Base-by-base conservation (phyloP, 2,888 invertebrate genomes). In the Brachynemurus nebulosus region DNA sequence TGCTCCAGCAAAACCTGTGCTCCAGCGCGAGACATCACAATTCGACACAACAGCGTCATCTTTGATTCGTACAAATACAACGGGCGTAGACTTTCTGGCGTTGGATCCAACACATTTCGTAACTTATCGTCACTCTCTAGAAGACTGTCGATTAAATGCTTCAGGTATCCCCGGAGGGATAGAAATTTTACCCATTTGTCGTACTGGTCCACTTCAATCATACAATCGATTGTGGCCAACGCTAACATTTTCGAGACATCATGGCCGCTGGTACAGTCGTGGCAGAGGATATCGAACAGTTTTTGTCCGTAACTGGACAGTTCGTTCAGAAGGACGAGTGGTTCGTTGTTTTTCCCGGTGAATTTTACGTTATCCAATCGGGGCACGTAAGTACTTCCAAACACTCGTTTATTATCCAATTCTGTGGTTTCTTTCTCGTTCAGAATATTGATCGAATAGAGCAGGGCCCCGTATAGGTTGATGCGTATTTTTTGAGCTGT, bases 161-260 rank as follows among this genome's bases (percentile, higher is more conserved):
- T 78, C 48, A 93, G 62, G 56, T 91, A 91, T 0, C 85, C 80
- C 41, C 74, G 67, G 44, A 70, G 68, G 0, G 74, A 65, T 39
- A 80, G 61, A 50, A 74, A 74, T 50, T 76, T 62, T 47, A 78
- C 68, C 71, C 82, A 79, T 33, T 70, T 70, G 0, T 79, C 75
- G 35, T 78, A 70, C 3, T 78, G 78, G 53, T 86, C 84, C 49
- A 86, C 67, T 49, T 82, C 80, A 1, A 90, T 68, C 36, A 92
- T 66, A 35, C 83, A 76, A 58, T 89, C 85, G 44, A 92, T 67
- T 50, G 85, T 83, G 1, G 88, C 78, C 52, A 93, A 67, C 1
- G 91, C 85, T 43, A 90, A 70, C 82, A 92, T 89, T 64, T 88
- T 80, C 56, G 88, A 88, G 9, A 93, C 81, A 53, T 91, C 88